These are phyloP conservation scores for Pseudococcus longispinus DNA, from an alignment of 2,888 invertebrate species.

Conservation along the genomic window DNA sequence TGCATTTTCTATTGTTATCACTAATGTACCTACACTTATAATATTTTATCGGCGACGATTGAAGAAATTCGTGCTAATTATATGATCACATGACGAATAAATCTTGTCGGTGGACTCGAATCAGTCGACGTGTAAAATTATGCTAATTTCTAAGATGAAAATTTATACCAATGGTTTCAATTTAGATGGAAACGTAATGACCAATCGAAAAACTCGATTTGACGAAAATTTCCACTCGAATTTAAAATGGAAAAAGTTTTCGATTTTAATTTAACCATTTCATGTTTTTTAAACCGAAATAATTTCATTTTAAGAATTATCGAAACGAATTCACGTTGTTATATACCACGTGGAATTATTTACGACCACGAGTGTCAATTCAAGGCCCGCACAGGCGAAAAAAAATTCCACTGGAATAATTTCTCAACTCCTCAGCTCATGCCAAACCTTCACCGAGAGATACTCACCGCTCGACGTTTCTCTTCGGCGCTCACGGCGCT, in stretches of 20 bases:
- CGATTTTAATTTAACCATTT: neutral
- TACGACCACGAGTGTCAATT: neutral
- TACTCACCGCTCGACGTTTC: constrained; percentile 74
- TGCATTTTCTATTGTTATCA: neutral
- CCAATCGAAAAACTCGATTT: neutral
- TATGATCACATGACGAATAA: neutral
- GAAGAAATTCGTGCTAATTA: neutral
- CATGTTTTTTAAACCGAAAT: neutral
- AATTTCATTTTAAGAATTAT: neutral
- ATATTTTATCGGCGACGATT: neutral
- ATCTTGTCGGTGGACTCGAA: neutral
- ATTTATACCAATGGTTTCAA: neutral
- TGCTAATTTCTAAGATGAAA: neutral
- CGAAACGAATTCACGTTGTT: neutral
- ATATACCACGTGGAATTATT: neutral
- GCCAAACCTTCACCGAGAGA: neutral
- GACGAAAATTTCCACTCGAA: neutral
- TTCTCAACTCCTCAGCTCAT: neutral
- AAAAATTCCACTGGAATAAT: neutral
- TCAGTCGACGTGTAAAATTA: neutral
- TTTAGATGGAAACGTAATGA: neutral
- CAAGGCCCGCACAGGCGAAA: neutral
- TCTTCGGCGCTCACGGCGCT: constrained; percentile 75
- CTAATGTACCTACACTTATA: no score
- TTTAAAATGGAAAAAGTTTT: neutral